These are phyloP conservation scores for Lamellibrachia columna DNA, from an alignment of 2,888 invertebrate genomes.

Conservation along the genomic window DNA sequence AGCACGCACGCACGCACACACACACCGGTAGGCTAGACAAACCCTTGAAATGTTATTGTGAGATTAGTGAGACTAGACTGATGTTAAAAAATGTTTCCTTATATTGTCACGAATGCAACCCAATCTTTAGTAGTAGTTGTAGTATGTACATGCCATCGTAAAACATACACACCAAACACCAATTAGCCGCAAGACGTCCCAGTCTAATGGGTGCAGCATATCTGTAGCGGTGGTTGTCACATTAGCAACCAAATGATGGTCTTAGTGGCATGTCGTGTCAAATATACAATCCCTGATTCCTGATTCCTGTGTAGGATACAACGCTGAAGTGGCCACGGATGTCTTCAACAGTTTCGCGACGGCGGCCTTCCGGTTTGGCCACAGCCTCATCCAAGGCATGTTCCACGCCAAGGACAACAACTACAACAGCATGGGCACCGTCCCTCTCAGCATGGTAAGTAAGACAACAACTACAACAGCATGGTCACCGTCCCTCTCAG, in stretches of 20 bases:
- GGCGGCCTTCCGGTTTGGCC: slow-evolving; percentile 58
- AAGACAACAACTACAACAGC: slow-evolving; percentile 32
- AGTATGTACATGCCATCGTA: not conserved
- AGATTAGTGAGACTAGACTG: no score
- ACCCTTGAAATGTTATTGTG: no score
- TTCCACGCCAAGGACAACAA: slow-evolving; percentile 27
- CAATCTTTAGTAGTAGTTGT: no score
- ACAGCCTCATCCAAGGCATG: slow-evolving; percentile 43
- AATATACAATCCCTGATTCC: not conserved
- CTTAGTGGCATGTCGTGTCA: no score
- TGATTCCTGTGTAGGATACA: slow-evolving; percentile 34
- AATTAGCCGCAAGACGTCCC: not conserved
- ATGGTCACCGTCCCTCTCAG: slow-evolving; percentile 18
- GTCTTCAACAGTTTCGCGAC: slow-evolving; percentile 54
- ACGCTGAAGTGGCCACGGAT: slow-evolving; percentile 43
- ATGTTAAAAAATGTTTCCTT: no score
- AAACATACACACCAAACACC: not conserved
- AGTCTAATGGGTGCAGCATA: not conserved
- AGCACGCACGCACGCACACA: not conserved
- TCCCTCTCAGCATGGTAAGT: slow-evolving; percentile 35
- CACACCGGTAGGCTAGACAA: not conserved
- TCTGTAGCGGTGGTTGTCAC: not conserved
- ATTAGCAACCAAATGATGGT: no score
- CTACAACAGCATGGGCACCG: slow-evolving; percentile 25
- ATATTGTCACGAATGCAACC: no score